Percentiles rank a stretch among this genome's conserved stretches.
These are phyloP conservation scores for Umimayanthus chanpuru DNA, from an alignment of 92 coral and sea anemone genomes.

Conservation along the genomic window DNA sequence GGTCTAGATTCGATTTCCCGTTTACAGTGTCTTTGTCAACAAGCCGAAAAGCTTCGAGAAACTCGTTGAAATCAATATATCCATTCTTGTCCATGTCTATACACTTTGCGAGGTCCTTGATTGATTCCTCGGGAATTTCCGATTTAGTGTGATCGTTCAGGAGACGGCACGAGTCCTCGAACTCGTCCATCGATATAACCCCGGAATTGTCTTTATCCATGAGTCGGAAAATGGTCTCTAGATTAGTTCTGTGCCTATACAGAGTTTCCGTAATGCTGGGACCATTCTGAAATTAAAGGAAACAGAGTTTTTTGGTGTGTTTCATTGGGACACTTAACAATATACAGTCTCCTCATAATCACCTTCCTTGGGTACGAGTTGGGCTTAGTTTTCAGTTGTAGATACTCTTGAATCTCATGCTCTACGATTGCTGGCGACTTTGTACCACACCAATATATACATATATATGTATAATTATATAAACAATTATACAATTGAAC, in stretches of 20 bases:
- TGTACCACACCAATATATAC: too few relatives aligned
- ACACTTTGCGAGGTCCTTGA: constrained; percentile 84
- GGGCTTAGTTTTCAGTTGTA: too few relatives aligned
- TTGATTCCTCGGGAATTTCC: constrained; percentile 82
- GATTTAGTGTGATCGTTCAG: constrained; percentile 86
- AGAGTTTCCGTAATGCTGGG: constrained; percentile 94
- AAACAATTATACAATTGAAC: too few relatives aligned
- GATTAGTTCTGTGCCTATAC: constrained; percentile 86
- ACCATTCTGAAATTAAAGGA: constrained; percentile 70
- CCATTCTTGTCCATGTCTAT: constrained; percentile 97
- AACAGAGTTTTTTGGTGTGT: not conserved
- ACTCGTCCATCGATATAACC: constrained; percentile 89
- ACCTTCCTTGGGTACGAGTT: not conserved
- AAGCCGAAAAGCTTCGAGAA: constrained; percentile 93
- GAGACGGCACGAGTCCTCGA: constrained; percentile 80
- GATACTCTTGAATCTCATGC: too few relatives aligned
- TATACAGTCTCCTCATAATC: not conserved
- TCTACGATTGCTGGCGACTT: too few relatives aligned
- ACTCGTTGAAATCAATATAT: constrained; percentile 91
- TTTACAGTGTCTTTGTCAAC: constrained; percentile 58
- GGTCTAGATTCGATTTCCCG: constrained; percentile 26
- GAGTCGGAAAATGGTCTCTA: constrained; percentile 94
- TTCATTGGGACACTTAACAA: not conserved
- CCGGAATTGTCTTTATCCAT: constrained; percentile 98
- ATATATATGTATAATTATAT: too few relatives aligned